Evolutionary conservation across 2,888 invertebrate genomes (phyloP), one percentile per base, ranked within the genome.

Genomic region (Scaptomyza parva): DNA sequence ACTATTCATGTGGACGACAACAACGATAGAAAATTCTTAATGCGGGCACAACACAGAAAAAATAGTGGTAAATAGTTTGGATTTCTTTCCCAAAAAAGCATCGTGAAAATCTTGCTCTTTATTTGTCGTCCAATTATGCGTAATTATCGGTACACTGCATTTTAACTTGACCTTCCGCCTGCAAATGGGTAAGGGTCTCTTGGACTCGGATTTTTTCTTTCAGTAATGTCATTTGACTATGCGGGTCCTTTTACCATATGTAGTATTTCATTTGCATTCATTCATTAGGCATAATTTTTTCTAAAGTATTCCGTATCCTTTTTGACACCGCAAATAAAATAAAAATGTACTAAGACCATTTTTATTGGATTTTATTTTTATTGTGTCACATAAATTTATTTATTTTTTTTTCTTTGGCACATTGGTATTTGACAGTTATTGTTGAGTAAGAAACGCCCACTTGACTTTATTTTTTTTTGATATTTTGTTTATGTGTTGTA

Each of bases 361-460:
- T 84, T 77, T 88, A 88, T 88, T 71, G 66, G 33, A 76, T 84
- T 83, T 72, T 50, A 72, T 84, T 86, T 88, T 79, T 88, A 86
- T 88, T 84, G 71, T 72, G 55, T 41, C 55, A 60, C 77, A 88
- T 84, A 86, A 71, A 84, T 86, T 77, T 70, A 74, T 72, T 70
- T 75, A 72, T 72, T 85, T 68, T 70, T 47, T 70, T 51, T 43
- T 65, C 67, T 51, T 40, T 55, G 61, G 60, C 70, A 73, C 65
- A 73, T 87, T 69, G 72, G 69, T 78, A 78, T 83, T 68, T 80
- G 86, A 79, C 86, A 88, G 76, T 70, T 88, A 86, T 88, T 88
- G 72, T 54, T 70, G 68, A 58, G 40, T 48, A 62, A 71, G 83
- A 83, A 83, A 88, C 88, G 80, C 84, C 83, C 70, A 69, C 54